These are phyloP conservation scores for Percina caprodes DNA, from an alignment of 2,113 vertebrate genomes.

Conservation along the genomic window DNA sequence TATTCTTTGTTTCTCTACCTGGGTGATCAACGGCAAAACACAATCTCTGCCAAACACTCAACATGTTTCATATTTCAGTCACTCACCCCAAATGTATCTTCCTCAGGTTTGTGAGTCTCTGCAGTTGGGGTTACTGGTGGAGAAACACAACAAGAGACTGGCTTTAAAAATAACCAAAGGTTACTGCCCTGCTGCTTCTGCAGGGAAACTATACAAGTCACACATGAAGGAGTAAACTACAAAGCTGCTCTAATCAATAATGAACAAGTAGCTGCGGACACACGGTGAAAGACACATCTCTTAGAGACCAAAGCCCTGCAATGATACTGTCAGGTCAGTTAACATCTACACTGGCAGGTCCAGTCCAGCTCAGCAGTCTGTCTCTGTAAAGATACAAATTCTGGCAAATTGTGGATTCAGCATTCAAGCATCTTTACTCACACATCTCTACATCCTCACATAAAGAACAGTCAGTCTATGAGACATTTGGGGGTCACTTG, in stretches of 20 bases:
- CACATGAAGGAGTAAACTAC: neutral
- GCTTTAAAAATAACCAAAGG: neutral
- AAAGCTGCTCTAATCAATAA: neutral
- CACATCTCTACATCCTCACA: too few relatives aligned
- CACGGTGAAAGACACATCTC: neutral
- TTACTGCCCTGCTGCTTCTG: neutral
- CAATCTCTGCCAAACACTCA: neutral
- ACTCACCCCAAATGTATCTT: slow-evolving; percentile 96
- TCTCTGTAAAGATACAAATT: neutral
- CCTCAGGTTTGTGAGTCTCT: slow-evolving; percentile 91
- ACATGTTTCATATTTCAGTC: neutral
- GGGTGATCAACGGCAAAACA: neutral
- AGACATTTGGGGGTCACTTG: neutral
- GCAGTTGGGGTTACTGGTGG: slow-evolving; percentile 83
- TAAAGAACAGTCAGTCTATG: neutral
- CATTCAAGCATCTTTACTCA: neutral
- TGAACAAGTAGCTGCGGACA: neutral
- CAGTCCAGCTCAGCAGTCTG: neutral
- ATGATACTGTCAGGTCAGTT: neutral
- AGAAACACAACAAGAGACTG: slow-evolving; percentile 35
- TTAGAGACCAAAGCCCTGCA: neutral
- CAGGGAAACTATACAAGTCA: too few relatives aligned
- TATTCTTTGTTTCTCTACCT: neutral
- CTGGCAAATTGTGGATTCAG: neutral
- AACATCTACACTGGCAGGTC: neutral